Evolutionary conservation across 1,140 invertebrate genomes (phyloP).

Genomic region (Sipha flava): DNA sequence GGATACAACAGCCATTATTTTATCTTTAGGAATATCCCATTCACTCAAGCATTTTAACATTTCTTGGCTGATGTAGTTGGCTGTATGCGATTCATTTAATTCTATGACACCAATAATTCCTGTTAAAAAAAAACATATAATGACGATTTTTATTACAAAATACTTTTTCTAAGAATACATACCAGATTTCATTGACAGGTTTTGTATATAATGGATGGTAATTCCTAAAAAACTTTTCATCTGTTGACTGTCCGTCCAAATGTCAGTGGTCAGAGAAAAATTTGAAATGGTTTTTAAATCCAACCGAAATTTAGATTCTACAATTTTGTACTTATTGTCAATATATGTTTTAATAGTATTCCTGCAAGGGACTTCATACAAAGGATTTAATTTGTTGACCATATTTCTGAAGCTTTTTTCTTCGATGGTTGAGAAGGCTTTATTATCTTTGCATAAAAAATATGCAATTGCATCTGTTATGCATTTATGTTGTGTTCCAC

Average conservation of each 20-base stretch:
- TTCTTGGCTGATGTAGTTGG: neutral
- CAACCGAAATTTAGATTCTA: neutral
- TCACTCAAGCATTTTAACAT: neutral
- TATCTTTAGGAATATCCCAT: neutral
- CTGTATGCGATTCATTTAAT: neutral
- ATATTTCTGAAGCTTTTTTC: neutral
- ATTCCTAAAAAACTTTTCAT: neutral
- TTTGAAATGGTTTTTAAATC: neutral
- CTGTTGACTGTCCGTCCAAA: neutral
- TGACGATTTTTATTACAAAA: neutral
- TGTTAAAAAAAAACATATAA: neutral
- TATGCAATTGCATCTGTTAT: neutral
- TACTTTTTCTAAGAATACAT: neutral
- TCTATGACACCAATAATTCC: neutral
- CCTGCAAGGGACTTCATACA: neutral
- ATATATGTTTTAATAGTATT: neutral
- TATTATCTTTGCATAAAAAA: slow-evolving; percentile 7
- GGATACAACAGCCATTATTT: neutral
- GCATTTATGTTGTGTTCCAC: neutral
- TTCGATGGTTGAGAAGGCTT: neutral
- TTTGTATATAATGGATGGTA: neutral
- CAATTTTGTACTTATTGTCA: neutral
- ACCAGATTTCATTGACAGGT: neutral
- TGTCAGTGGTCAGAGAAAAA: slow-evolving; percentile 1
- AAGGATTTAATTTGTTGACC: neutral